Percentiles rank a stretch among this genome's conserved stretches.
Evolutionary conservation across 2,888 invertebrate genomes (phyloP).

Genomic region (Cataglyphis cursor): DNA sequence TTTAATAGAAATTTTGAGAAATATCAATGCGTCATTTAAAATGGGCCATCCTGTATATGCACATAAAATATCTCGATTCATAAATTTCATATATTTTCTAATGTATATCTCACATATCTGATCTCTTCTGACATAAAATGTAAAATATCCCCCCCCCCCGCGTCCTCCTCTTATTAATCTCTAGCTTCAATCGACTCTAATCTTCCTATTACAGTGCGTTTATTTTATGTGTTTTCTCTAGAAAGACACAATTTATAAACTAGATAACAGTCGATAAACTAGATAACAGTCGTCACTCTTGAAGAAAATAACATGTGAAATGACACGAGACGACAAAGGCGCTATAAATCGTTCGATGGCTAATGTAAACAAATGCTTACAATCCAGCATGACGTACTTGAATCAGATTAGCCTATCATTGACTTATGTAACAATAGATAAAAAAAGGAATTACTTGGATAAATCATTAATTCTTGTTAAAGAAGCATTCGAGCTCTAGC

Average conservation of each 20-base stretch:
- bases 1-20: too few species aligned
- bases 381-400: conserved; percentile 3
- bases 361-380: conserved; percentile 21
- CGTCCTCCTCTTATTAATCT: not conserved
- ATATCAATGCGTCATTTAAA: too few species aligned
- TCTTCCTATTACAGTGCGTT: not conserved
- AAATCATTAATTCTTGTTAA: not conserved
- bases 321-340: not conserved
- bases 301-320: not conserved
- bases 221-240: not conserved
- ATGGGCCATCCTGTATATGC: too few species aligned
- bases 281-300: not conserved
- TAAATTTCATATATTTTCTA: too few species aligned
- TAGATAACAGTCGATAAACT: not conserved
- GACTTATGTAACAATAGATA: conserved; percentile 38
- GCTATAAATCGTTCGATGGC: not conserved
- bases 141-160: not conserved
- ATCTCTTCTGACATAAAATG: not conserved
- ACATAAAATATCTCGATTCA: too few species aligned
- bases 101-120: not conserved
- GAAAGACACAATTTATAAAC: not conserved
- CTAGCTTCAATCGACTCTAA: not conserved
- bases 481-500: not conserved
- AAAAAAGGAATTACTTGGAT: not conserved
- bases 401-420: conserved; percentile 11